These are phyloP conservation scores for Dasypogon diadema DNA, from an alignment of 2,888 invertebrate genomes.

Conservation along the genomic window DNA sequence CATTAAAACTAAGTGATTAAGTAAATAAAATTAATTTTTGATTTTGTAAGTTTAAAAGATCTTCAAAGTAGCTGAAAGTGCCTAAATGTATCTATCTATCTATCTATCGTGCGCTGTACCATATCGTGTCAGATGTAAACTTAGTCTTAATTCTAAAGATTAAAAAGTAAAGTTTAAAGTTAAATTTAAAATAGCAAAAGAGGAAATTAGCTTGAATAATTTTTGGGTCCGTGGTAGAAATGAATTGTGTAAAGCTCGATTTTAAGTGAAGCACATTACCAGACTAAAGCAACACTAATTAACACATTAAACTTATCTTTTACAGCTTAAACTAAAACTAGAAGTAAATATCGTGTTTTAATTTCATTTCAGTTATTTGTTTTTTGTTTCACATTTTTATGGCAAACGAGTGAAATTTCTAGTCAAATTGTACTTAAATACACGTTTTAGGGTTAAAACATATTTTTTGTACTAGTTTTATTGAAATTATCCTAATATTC, in stretches of 20 bases:
- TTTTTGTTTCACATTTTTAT: conserved; percentile 11
- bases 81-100: conserved; percentile 40
- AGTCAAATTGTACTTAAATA: conserved; percentile 41
- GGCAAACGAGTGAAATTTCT: conserved; percentile 51
- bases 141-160: conserved; percentile 22
- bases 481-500: conserved; percentile 10
- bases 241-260: background rate
- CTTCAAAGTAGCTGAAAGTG: conserved; percentile 49
- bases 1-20: conserved; percentile 41
- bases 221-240: background rate
- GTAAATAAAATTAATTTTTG: conserved; percentile 48
- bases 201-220: too few relatives aligned
- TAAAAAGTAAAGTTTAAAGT: conserved; percentile 19
- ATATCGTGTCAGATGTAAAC: conserved; percentile 31
- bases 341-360: conserved; percentile 17
- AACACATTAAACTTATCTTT: conserved; percentile 16
- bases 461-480: conserved; percentile 37
- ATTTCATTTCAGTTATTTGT: conserved; percentile 23
- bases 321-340: conserved; percentile 41
- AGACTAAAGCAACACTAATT: conserved; percentile 1
- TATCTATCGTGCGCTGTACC: conserved; percentile 38
- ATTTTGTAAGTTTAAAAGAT: conserved; percentile 50
- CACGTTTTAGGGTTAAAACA: conserved; percentile 19
- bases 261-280: background rate
- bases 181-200: too few relatives aligned